Evolutionary conservation across 2,888 invertebrate species (phyloP).

Genomic region (Seira ritae): DNA sequence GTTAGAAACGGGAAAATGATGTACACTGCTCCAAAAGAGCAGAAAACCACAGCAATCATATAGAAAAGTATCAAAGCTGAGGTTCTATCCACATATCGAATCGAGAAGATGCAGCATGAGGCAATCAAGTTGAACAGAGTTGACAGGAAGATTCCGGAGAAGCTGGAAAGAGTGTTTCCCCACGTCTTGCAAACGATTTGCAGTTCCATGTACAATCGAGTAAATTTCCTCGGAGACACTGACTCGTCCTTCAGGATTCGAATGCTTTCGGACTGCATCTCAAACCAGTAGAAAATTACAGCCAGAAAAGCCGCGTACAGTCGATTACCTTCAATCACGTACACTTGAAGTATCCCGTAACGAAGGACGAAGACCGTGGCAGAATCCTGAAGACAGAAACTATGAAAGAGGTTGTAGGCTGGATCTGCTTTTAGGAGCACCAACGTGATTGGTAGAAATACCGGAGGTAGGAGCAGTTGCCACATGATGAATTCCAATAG

Average conservation of each 20-base stretch:
- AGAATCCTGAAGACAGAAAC: neutral
- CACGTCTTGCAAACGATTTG: neutral
- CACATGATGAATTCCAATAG: neutral
- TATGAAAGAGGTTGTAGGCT: neutral
- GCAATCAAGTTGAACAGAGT: neutral
- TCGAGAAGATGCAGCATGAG: neutral
- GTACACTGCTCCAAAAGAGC: neutral
- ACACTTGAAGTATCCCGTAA: neutral
- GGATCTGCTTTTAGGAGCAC: neutral
- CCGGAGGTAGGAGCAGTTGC: neutral
- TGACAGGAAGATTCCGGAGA: neutral
- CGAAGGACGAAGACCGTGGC: neutral
- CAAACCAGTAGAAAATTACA: neutral
- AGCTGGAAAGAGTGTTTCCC: neutral
- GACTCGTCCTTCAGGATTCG: neutral
- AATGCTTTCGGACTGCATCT: neutral
- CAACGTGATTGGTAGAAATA: neutral
- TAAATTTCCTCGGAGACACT: neutral
- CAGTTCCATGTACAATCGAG: neutral
- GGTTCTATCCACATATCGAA: neutral
- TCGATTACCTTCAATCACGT: neutral
- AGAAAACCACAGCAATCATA: neutral
- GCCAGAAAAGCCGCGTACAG: neutral
- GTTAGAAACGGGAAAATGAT: neutral
- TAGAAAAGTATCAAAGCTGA: too few relatives aligned